A percentile compares a stretch with the other conserved stretches of the same genome.
Evolutionary conservation across 2,113 vertebrate genomes (phyloP).

Genomic region (Rhegmatorhina hoffmannsi): DNA sequence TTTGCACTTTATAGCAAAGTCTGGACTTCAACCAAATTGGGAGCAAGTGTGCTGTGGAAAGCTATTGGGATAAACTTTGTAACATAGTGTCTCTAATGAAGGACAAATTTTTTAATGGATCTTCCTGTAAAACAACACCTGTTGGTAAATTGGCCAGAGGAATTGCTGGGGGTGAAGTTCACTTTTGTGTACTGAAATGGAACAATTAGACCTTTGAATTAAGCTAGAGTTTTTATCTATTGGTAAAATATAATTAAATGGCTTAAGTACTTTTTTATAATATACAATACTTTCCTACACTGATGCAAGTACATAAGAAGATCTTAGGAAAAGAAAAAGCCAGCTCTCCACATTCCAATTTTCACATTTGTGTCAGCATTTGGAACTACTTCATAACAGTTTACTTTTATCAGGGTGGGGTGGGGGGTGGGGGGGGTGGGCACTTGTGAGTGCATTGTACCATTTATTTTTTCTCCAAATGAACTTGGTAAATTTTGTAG

Average conservation of each 20-base stretch:
- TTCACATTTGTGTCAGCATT: neutral
- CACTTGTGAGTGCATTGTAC: neutral
- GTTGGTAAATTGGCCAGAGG: conserved; percentile 42
- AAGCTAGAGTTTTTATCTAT: neutral
- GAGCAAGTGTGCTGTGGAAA: conserved; percentile 45
- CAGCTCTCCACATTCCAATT: neutral
- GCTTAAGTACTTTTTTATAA: neutral
- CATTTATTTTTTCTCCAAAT: neutral
- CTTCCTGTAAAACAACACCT: conserved; percentile 52
- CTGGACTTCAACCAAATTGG: conserved; percentile 50
- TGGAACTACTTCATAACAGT: neutral
- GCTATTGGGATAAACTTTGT: conserved; percentile 29
- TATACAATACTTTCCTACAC: neutral
- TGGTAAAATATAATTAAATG: neutral
- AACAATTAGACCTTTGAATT: neutral
- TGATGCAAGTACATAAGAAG: neutral
- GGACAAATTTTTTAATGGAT: conserved; percentile 66
- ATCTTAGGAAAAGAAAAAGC: neutral
- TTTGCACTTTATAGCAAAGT: conserved; percentile 54
- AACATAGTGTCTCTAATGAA: conserved; percentile 49
- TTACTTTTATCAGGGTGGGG: neutral
- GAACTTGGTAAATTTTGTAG: neutral
- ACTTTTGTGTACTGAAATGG: neutral
- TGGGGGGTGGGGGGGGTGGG: neutral
- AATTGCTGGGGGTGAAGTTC: neutral